phyloP scores from a whole-genome alignment of 2,888 invertebrate species.

The Tortrix viridana region DNA sequence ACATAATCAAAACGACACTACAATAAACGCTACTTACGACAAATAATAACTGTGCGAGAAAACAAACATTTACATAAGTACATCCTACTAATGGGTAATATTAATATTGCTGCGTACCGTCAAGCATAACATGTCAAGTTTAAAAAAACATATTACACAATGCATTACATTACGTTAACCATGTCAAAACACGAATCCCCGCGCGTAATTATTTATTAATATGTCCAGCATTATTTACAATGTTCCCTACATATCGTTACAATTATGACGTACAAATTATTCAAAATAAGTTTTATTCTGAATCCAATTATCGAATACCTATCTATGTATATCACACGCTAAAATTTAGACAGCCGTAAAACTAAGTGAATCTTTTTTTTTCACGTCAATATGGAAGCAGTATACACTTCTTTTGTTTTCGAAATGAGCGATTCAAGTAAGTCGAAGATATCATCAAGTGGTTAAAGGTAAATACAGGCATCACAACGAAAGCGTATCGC shows the following conservation, averaged over 20 bases:
- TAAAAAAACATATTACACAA: constrained; percentile 33
- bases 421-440: too few species aligned
- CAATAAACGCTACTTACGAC: constrained; percentile 23
- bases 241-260: neutral
- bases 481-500: constrained; percentile 93
- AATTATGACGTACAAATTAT: constrained; percentile 12
- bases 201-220: constrained; percentile 15
- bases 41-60: constrained; percentile 32
- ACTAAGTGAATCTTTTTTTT: constrained; percentile 12
- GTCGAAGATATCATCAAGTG: too few species aligned
- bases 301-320: constrained; percentile 18
- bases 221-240: constrained; percentile 35
- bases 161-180: constrained; percentile 23
- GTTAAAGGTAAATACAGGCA: constrained; percentile 50
- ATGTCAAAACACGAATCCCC: constrained; percentile 28
- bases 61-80: constrained; percentile 33
- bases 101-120: constrained; percentile 31
- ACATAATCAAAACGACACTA: constrained; percentile 18
- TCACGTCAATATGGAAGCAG: too few species aligned
- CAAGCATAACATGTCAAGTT: constrained; percentile 25
- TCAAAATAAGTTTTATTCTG: constrained; percentile 9
- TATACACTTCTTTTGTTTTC: too few species aligned
- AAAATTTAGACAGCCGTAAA: constrained; percentile 33
- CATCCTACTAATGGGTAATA: constrained; percentile 29
- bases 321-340: constrained; percentile 32